A percentile compares a stretch with the other conserved stretches of the same genome.
Conservation (phyloP, 2,797 vertebrate species). For the Choloepus didactylus region DNA sequence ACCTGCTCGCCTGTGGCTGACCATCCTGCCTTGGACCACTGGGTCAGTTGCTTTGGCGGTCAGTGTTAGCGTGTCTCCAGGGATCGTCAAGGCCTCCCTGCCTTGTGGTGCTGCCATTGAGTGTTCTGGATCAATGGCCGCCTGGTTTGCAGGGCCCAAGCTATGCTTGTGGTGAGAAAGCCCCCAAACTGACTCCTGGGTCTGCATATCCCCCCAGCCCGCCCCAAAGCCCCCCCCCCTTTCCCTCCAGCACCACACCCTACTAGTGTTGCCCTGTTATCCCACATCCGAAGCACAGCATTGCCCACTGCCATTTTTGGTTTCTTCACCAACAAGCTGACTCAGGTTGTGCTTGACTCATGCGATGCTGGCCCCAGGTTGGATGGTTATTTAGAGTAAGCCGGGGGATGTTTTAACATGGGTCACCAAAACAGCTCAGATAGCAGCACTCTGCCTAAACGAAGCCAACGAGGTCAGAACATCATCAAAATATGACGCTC, state of each 20-base stretch:
- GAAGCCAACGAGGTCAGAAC: slow-evolving; percentile 75
- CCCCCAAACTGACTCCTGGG: background rate
- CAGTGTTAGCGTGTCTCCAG: background rate
- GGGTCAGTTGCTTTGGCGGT: slow-evolving; percentile 76
- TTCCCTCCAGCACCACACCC: background rate
- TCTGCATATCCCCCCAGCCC: fast-evolving
- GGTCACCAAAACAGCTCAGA: slow-evolving; percentile 76
- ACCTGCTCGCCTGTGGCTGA: slow-evolving; percentile 79
- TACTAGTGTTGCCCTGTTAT: background rate
- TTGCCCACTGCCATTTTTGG: slow-evolving; percentile 78
- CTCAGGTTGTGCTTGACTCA: slow-evolving; percentile 80
- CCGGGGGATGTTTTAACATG: slow-evolving; percentile 78
- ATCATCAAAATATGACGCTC: slow-evolving; percentile 73
- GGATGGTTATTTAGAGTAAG: slow-evolving; percentile 79
- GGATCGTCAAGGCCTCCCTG: background rate
- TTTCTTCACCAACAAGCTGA: slow-evolving; percentile 83
- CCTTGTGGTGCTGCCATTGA: fast-evolving
- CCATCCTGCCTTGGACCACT: slow-evolving; percentile 61
- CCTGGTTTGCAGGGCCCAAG: background rate
- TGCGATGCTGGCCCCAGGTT: slow-evolving; percentile 79
- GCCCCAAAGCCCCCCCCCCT: background rate
- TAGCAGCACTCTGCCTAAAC: slow-evolving; percentile 71
- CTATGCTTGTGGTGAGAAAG: background rate
- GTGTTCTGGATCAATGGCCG: background rate
- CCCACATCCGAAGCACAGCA: slow-evolving; percentile 70